Percentiles rank a stretch among this genome's conserved stretches.
phyloP scores from a whole-genome alignment of 2,113 vertebrate genomes.

The Urocynchramus pylzowi region DNA sequence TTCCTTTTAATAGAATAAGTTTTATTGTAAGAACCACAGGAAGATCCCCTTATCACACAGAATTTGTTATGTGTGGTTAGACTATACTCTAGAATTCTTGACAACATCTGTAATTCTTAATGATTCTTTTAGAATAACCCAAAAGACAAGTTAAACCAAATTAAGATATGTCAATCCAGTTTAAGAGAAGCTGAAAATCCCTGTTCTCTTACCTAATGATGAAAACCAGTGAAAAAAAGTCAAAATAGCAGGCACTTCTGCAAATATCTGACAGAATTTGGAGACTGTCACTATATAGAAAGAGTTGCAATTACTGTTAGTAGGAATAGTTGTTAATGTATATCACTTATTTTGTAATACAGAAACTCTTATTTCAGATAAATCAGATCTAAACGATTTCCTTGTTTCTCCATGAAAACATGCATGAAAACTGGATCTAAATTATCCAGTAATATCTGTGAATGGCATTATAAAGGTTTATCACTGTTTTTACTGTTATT shows the following conservation, averaged over 20 bases:
- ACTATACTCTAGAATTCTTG: background rate
- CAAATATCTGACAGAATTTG: background rate
- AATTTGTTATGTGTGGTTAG: background rate
- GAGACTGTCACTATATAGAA: background rate
- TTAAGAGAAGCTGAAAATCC: background rate
- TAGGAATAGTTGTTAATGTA: background rate
- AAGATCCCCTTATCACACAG: background rate
- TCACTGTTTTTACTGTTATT: background rate
- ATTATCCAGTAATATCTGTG: background rate
- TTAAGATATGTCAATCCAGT: background rate
- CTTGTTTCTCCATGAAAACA: background rate
- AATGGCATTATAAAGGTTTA: background rate
- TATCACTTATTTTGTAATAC: background rate
- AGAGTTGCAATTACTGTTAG: background rate
- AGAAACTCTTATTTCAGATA: background rate
- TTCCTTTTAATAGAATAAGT: background rate
- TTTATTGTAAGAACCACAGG: background rate
- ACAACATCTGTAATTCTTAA: background rate
- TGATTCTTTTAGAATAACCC: background rate
- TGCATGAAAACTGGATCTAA: background rate
- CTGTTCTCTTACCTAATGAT: background rate
- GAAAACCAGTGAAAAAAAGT: background rate
- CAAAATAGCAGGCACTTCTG: background rate
- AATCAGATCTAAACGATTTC: background rate
- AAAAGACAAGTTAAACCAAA: background rate